Percentiles rank a stretch among this genome's conserved stretches.
These are phyloP conservation scores for Noctua janthe DNA, from an alignment of 2,888 invertebrate genomes.

Conservation along the genomic window DNA sequence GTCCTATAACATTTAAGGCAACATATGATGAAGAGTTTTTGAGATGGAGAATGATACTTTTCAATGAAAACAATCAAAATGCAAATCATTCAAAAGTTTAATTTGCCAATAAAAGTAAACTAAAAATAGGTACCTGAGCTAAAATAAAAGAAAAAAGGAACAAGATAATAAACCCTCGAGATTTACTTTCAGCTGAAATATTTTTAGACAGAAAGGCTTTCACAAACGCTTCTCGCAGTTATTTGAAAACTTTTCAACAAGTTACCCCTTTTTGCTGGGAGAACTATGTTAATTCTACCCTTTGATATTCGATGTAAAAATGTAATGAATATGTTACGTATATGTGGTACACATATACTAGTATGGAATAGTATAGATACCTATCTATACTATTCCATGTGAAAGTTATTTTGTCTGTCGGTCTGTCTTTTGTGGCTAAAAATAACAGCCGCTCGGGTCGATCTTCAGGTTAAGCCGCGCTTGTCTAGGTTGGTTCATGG, in stretches of 20 bases:
- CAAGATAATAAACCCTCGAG: conserved; percentile 20
- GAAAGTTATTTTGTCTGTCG: not conserved
- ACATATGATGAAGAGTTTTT: not conserved
- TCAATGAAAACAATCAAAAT: not conserved
- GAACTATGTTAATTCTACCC: conserved; percentile 43
- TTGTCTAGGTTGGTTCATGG: no score
- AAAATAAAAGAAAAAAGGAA: not conserved
- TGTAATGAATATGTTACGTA: conserved; percentile 29
- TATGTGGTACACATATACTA: not conserved
- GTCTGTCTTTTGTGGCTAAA: not conserved
- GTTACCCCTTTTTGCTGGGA: conserved; percentile 6
- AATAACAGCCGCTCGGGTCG: no score
- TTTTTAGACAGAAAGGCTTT: conserved; percentile 1
- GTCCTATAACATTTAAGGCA: not conserved
- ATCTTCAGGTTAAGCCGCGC: no score
- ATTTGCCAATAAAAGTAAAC: not conserved
- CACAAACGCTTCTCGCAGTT: conserved; percentile 23
- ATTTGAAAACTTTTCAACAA: conserved; percentile 37
- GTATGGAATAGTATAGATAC: not conserved
- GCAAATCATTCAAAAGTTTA: not conserved
- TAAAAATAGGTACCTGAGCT: not conserved
- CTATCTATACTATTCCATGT: not conserved
- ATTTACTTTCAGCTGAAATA: conserved; percentile 21
- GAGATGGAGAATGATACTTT: not conserved
- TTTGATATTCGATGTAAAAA: conserved; percentile 41